Evolutionary conservation across 1,140 invertebrate species (phyloP).

Genomic region (Neuroterus valhalla): DNA sequence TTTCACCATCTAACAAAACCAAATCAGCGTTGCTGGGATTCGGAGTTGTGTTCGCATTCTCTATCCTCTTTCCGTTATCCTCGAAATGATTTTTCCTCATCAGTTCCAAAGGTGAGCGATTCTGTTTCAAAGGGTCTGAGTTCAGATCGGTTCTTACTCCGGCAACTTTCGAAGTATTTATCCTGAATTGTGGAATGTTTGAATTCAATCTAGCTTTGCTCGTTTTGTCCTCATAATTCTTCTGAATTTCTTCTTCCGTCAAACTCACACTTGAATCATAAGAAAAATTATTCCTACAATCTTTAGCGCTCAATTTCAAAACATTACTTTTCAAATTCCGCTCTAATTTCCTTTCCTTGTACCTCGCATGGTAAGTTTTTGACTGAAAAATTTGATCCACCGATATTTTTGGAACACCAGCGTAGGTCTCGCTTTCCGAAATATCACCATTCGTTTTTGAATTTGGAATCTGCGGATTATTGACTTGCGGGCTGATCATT

Average conservation of each 20-base stretch:
- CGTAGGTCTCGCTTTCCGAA: constrained; percentile 51
- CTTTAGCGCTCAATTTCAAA: background rate
- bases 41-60: background rate
- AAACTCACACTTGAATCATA: constrained; percentile 51
- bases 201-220: background rate
- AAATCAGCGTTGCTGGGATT: background rate
- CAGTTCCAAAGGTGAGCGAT: background rate
- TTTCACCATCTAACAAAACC: background rate
- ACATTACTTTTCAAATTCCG: constrained; percentile 25
- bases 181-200: background rate
- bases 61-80: background rate
- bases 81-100: background rate
- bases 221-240: background rate
- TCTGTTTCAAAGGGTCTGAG: background rate
- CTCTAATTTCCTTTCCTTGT: constrained; percentile 29
- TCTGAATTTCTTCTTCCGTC: constrained; percentile 45
- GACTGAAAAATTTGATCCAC: constrained; percentile 40
- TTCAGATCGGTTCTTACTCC: background rate
- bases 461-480: background rate
- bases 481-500: background rate
- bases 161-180: background rate
- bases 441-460: background rate
- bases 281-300: background rate
- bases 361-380: constrained; percentile 10
- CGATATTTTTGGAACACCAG: constrained; percentile 49